Base-by-base conservation (phyloP, 92 coral and sea anemone genomes). In the Phenganax marumi region DNA sequence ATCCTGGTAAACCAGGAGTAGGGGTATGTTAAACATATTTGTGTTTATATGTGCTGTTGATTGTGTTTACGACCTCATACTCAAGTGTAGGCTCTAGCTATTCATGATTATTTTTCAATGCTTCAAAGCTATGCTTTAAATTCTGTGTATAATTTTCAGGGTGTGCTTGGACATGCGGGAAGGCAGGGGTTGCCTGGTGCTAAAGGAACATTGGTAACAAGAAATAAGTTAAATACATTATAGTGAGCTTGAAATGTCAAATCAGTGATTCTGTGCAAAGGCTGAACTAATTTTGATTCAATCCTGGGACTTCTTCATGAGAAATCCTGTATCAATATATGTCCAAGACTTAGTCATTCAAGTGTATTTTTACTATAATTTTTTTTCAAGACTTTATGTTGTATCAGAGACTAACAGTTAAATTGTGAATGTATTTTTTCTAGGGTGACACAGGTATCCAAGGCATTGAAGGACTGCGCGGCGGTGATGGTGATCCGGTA, bases 1-100 rank as follows among this genome's bases (percentile, higher is more conserved):
- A 39, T 3, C 65, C 87, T 72, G 97, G 97, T 0, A 57, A 61
- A 49, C 83, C 76, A 16, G 97, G 97, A 11, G 73, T 60, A 51
- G 89, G 81, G 97, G 97, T 90, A 83, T 33, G 87, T 50, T 24
- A 33, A 33, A 33, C 43, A 33, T 33, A 33, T 33, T 33, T 33
- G 43, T 5, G 0, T 55, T 10, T 55, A 8, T 76, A n/a, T n/a
- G n/a, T 33, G 43, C 5, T 1, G 43, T 33, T 33, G 43, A 1
- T 33, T 33, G 43, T 5, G 43, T 33, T 5, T 33, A 33, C 2
- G 5, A 33, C 3, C 43, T 33, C 43, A 33, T 2, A 33, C 5
- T 33, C 5, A 33, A 33, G 5, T 33, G 43, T 33, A 33, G 43
- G 43, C 43, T 33, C 43, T 33, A 1, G 43, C 43, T 33, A 33